Base-by-base conservation (phyloP, 2,113 vertebrate species). In the Suncus etruscus region DNA sequence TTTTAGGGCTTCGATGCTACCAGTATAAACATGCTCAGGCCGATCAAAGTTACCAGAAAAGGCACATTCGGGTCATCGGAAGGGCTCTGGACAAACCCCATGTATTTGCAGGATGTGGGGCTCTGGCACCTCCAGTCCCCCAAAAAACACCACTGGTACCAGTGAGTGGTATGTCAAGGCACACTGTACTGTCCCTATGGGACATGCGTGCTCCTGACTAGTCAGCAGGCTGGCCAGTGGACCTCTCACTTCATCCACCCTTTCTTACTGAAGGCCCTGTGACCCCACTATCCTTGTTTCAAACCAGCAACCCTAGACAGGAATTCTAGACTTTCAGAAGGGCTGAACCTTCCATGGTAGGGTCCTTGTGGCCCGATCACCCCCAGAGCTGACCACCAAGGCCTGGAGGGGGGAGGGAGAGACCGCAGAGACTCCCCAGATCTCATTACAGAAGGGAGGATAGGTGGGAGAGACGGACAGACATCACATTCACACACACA, bases 201-300 rank as follows among this genome's bases (percentile, higher is more conserved):
- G 39, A 39, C 39, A 39, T 39, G 39, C 39, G 39, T 39, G 39
- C 39, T 39, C 39, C 39, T 39, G 39, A 39, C 39, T 5, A 39
- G 39, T 39, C 39, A 39, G 39, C 39, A 77, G 54, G 39, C 39
- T 39, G 39, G 39, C 39, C 39, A 39, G 39, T 3, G 39, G 39
- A 39, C 39, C 39, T 39, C 61, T 16, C 61, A 65, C 15, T n/a
- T 69, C 54, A 50, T 11, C 31, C 39, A 68, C 39, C 50, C 66
- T 89, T 68, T 81, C 47, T 63, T n/a, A n/a, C 11, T 69, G 51
- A 86, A 90, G 11, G 16, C 32, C 83, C 48, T 73, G 72, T 48
- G 39, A 39, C 39, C 25, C 24, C 70, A 63, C 50, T 50, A 48
- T 68, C 74, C 24, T 16, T 45, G 77, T 85, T 29, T 16, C 83